Conservation (phyloP, 2,113 vertebrate genomes). For the Saccopteryx leptura region DNA sequence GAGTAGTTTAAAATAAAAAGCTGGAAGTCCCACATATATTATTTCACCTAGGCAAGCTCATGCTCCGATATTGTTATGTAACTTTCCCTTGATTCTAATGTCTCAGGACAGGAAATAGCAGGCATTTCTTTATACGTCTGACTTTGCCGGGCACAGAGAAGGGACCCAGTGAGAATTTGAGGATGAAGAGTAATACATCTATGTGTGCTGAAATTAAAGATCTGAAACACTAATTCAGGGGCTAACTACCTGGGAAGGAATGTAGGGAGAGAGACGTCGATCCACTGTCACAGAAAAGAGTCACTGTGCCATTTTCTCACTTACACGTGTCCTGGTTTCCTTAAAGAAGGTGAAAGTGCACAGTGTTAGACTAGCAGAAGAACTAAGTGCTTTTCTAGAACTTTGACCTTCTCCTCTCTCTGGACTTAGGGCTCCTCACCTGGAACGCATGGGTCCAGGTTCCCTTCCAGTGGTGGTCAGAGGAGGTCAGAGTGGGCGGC, state of each 20-base stretch:
- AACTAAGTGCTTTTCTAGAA: background rate
- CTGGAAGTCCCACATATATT: background rate
- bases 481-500: background rate
- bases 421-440: background rate
- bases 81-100: background rate
- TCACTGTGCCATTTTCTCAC: background rate
- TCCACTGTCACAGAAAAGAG: background rate
- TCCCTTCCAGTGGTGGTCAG: background rate
- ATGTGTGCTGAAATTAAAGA: background rate
- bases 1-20: constrained; percentile 6
- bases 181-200: background rate
- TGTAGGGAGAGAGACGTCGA: background rate
- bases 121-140: background rate
- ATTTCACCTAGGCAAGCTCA: background rate
- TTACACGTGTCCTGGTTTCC: background rate
- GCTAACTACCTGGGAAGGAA: background rate
- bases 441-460: background rate
- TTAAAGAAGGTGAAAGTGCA: background rate
- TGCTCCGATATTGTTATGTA: background rate
- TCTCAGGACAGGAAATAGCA: background rate
- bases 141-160: background rate
- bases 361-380: background rate
- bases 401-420: background rate
- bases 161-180: background rate
- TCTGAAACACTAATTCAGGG: background rate